A percentile compares a stretch with the other conserved stretches of the same genome.
phyloP scores from a whole-genome alignment of 1,140 invertebrate genomes.

The Protaetia brevitarsis region DNA sequence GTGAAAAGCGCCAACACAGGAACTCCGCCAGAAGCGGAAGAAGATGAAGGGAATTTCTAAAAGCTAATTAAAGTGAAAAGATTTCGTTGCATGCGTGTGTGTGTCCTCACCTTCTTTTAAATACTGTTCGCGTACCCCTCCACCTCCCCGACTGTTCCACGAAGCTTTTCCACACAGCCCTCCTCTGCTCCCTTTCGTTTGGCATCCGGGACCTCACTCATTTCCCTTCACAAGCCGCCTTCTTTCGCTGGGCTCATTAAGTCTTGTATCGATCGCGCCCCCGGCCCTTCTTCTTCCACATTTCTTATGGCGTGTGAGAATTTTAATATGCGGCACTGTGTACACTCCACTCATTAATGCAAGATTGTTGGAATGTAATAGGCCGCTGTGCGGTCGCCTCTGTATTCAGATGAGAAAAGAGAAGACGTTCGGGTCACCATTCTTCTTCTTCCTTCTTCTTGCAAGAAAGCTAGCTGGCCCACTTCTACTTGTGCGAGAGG shows the following conservation, averaged over 20 bases:
- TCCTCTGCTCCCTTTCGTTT: slow-evolving; percentile 14
- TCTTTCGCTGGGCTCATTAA: slow-evolving; percentile 42
- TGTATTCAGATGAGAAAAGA: slow-evolving; percentile 15
- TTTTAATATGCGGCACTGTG: slow-evolving; percentile 40
- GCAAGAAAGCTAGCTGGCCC: background rate
- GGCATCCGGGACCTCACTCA: slow-evolving; percentile 30
- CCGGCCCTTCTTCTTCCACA: slow-evolving; percentile 36
- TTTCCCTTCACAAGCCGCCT: slow-evolving; percentile 37
- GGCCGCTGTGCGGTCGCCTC: slow-evolving; percentile 20
- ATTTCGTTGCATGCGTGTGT: slow-evolving; percentile 3
- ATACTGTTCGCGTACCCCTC: slow-evolving; percentile 1
- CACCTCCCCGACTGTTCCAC: background rate
- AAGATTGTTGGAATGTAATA: slow-evolving; percentile 41
- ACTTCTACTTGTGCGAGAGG: background rate
- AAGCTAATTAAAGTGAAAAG: slow-evolving; percentile 17
- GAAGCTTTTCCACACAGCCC: background rate
- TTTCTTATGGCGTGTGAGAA: slow-evolving; percentile 41
- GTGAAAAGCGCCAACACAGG: background rate
- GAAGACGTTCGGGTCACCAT: background rate
- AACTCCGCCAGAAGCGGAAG: background rate
- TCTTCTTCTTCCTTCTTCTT: too few relatives aligned
- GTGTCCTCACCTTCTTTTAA: slow-evolving; percentile 9
- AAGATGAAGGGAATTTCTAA: slow-evolving; percentile 8
- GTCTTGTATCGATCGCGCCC: slow-evolving; percentile 39
- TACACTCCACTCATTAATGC: slow-evolving; percentile 40